Percentiles rank a stretch among this genome's conserved stretches.
phyloP scores from a whole-genome alignment of 1,140 invertebrate genomes.

The Pachyrhynchus sulphureomaculatus region DNA sequence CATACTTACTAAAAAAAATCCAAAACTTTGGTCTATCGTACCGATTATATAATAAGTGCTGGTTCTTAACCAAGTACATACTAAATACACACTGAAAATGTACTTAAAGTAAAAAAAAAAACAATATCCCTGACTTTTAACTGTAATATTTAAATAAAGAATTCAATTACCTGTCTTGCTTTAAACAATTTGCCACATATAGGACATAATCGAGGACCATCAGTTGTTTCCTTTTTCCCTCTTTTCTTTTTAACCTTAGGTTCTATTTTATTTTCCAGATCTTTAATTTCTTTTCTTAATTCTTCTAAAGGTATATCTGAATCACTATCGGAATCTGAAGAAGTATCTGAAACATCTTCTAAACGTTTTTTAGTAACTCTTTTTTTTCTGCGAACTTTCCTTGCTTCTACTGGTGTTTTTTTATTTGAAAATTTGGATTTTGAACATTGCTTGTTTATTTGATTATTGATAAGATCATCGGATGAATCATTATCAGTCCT shows the following conservation, averaged over 20 bases:
- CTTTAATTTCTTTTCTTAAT: conserved; percentile 5
- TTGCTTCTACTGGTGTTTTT: not conserved
- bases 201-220: conserved; percentile 15
- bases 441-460: too few relatives aligned
- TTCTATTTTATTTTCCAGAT: not conserved
- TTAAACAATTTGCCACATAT: conserved; percentile 30
- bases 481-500: not conserved
- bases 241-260: not conserved
- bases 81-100: too few relatives aligned
- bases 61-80: too few relatives aligned
- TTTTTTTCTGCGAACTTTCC: not conserved
- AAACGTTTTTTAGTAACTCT: too few relatives aligned
- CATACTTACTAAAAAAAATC: too few relatives aligned
- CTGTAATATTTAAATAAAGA: too few relatives aligned
- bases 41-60: too few relatives aligned
- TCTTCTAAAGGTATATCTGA: conserved; percentile 7
- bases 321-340: not conserved
- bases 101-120: too few relatives aligned
- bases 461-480: too few relatives aligned
- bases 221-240: not conserved
- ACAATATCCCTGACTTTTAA: too few relatives aligned
- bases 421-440: not conserved
- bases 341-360: not conserved
- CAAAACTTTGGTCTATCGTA: too few relatives aligned
- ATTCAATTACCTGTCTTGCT: conserved; percentile 12